Evolutionary conservation across 2,888 invertebrate genomes (phyloP), one percentile per base, ranked within the genome.

Genomic region (Heliconius hortense): DNA sequence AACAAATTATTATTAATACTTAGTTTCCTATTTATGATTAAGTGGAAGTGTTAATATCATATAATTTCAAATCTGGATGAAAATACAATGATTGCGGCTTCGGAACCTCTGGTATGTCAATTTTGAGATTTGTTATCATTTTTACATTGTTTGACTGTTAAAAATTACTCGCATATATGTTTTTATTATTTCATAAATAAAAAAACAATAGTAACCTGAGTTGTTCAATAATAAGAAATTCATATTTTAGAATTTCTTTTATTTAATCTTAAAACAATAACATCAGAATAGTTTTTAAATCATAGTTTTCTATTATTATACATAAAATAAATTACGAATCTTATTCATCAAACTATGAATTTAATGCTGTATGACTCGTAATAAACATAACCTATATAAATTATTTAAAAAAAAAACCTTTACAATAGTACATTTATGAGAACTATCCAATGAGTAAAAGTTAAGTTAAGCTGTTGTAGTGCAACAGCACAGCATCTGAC

Each of bases 61-160:
- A 88, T 87, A 85, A 82, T 86, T 91, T 87, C 96, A 96, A 97
- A 97, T 97, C 97, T 97, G 97, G 97, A 97, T 97, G 97, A 96
- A 91, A 95, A 95, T 95, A 96, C 94, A 93, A 97, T 97, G 97
- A 97, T 97, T 94, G 97, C 97, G 95, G 97, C 97, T 94, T 97
- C 97, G 93, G 97, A 97, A 95, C 97, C 97, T 94, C 95, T 97
- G 97, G 97, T 97, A 91, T 85, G 86, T 39, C 82, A 74, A 26
- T 79, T 78, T 80, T 82, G 75, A 26, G 81, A 81, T 75, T 64
- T 15, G 62, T 76, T 73, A 76, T 76, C 69, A 79, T 80, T 8
- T 26, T 75, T 76, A 63, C 66, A 60, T 24, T 73, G 56, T 72
- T 70, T n/a, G 7, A 28, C 18, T 26, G 43, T 28, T 53, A 53